Evolutionary conservation across 2,888 invertebrate genomes (phyloP).

Genomic region (Melikaiella ostensackeni): DNA sequence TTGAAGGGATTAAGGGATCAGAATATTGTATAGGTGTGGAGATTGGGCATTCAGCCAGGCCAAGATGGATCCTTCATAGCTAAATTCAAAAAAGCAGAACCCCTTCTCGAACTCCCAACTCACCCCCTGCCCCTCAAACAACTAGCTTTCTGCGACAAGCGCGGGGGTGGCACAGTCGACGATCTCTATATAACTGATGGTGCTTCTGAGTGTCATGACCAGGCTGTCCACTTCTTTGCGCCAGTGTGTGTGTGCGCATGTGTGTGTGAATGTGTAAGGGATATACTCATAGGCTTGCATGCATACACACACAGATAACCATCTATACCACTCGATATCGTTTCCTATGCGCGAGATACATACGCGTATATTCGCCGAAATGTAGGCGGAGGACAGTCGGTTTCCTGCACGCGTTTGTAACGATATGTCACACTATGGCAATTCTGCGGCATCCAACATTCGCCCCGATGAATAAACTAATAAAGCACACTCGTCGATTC

Average conservation of each 20-base stretch:
- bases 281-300: neutral
- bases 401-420: constrained; percentile 39
- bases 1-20: constrained; percentile 30
- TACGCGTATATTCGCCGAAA: constrained; percentile 15
- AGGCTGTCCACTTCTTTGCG: constrained; percentile 73
- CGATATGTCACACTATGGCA: constrained; percentile 39
- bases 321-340: constrained; percentile 39
- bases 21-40: constrained; percentile 27
- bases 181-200: constrained; percentile 75
- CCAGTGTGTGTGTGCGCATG: constrained; percentile 49
- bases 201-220: constrained; percentile 75
- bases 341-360: constrained; percentile 29
- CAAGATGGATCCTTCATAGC: constrained; percentile 70
- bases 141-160: constrained; percentile 26
- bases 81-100: constrained; percentile 67
- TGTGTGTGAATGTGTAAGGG: neutral
- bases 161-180: constrained; percentile 56
- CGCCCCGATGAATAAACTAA: constrained; percentile 38
- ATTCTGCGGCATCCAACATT: constrained; percentile 36
- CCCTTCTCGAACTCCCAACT: constrained; percentile 30
- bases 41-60: constrained; percentile 67
- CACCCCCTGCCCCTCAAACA: constrained; percentile 31
- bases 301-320: constrained; percentile 23
- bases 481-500: constrained; percentile 39
- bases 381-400: constrained; percentile 39